Evolutionary conservation across 2,888 invertebrate species (phyloP).

Genomic region (Drosophila aldrichi): DNA sequence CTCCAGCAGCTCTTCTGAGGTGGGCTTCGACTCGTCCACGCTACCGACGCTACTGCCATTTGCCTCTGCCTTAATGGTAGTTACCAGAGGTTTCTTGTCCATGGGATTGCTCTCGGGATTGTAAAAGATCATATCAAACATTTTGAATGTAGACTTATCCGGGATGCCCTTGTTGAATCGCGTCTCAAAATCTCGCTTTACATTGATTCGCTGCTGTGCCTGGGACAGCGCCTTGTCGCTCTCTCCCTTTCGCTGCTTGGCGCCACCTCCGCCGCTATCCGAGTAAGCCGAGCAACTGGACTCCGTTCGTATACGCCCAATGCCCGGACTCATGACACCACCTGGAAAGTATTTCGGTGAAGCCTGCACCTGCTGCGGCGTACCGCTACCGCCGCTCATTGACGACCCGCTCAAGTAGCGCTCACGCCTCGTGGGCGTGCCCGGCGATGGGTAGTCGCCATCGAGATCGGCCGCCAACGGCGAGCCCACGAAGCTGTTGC

Average conservation of each 20-base stretch:
- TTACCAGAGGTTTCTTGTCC: conserved; percentile 84
- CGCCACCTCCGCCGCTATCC: conserved; percentile 64
- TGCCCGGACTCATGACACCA: conserved; percentile 68
- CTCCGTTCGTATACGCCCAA: conserved; percentile 84
- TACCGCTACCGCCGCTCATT: conserved; percentile 24
- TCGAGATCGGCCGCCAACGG: conserved; percentile 64
- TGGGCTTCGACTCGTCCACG: conserved; percentile 51
- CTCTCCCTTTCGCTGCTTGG: conserved; percentile 80
- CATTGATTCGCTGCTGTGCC: conserved; percentile 85
- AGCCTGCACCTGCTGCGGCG: conserved; percentile 48
- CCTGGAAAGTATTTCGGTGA: conserved; percentile 73
- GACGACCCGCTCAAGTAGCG: conserved; percentile 79
- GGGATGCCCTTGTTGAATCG: conserved; percentile 84
- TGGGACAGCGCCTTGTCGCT: conserved; percentile 86
- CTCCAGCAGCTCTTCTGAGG: conserved; percentile 45
- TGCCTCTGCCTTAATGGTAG: conserved; percentile 81
- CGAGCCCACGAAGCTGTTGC: conserved; percentile 88
- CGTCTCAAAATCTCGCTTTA: conserved; percentile 82
- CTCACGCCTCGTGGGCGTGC: conserved; percentile 72
- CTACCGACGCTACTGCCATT: conserved; percentile 5
- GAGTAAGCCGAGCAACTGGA: conserved; percentile 84
- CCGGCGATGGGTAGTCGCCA: conserved; percentile 61
- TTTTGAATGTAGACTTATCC: conserved; percentile 91
- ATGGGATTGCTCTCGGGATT: conserved; percentile 93
- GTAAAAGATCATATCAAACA: conserved; percentile 97